Base-by-base conservation (phyloP, 2,888 invertebrate genomes). In the Cephus nigrinus region DNA sequence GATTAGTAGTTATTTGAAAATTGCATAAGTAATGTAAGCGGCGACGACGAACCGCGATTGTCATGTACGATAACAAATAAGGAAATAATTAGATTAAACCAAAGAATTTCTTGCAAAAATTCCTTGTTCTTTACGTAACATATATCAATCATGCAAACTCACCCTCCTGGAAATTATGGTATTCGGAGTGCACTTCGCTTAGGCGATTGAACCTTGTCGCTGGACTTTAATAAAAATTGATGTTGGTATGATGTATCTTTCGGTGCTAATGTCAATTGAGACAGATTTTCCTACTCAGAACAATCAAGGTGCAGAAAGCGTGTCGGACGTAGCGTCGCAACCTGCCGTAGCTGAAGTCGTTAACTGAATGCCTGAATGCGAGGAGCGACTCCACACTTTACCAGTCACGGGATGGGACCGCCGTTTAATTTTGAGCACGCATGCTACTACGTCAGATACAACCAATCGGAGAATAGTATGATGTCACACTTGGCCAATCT, bases 131-230 rank as follows among this genome's bases (percentile, higher is more conserved):
- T 71, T 71, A 71, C 71, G 71, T 71, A 31, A 71, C 31, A 23
- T 31, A 33, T 5, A 71, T 31, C 3, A 71, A 71, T 71, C 1
- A 9, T 71, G 31, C 31, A 71, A 32, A 86, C 88, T 87, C 78
- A 88, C 88, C 88, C 88, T 87, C 88, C 86, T 80, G 79, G 82
- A 82, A 80, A 85, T 84, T 73, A 86, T 86, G 71, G 80, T 76
- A 12, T 77, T 76, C 76, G 77, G 68, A 81, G 80, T 80, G 80
- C 75, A 78, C 81, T 85, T 86, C 86, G 85, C 87, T 82, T 79
- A 9, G 5, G 55, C 55, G 55, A 23, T 9, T 55, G 55, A 55
- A 23, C 2, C 23, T 15, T 23, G 55, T 23, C 9, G 23, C 9
- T 23, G 23, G 55, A 79, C 77, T 75, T 77, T 81, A 73, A 12